Conservation (phyloP, 2,888 invertebrate genomes). For the Agapetus fuscipes region DNA sequence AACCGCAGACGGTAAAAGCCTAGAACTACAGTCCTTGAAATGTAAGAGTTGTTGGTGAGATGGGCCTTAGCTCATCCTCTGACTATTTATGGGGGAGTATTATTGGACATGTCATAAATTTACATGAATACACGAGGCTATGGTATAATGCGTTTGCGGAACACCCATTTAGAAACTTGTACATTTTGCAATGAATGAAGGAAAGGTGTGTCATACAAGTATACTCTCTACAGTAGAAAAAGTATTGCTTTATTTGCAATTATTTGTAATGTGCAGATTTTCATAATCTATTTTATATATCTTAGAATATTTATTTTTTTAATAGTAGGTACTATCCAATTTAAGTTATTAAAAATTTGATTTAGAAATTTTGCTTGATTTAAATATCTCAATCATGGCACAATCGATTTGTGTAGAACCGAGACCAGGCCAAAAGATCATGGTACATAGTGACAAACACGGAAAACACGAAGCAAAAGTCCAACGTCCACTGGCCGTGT, state of each 20-base stretch:
- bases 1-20: no score
- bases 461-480: constrained; percentile 15
- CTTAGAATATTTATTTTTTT: constrained; percentile 20
- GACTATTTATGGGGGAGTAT: no score
- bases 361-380: constrained; percentile 20
- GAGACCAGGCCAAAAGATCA: constrained; percentile 12
- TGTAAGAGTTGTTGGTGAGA: no score
- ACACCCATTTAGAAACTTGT: no score
- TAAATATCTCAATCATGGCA: constrained; percentile 19
- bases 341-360: constrained; percentile 20
- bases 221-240: constrained; percentile 22
- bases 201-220: constrained; percentile 16
- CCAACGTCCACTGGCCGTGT: constrained; percentile 15
- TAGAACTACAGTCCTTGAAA: no score
- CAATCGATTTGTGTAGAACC: constrained; percentile 13
- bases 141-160: no score
- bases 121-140: no score
- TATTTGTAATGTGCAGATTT: constrained; percentile 22
- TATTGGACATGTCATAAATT: no score
- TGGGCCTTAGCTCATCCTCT: no score
- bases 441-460: constrained; percentile 15
- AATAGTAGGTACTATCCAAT: constrained; percentile 18
- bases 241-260: constrained; percentile 23
- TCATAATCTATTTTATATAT: constrained; percentile 18
- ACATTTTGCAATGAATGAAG: constrained; percentile 2